Conservation (phyloP, 92 coral and sea anemone species). For the Nematostella vectensis region DNA sequence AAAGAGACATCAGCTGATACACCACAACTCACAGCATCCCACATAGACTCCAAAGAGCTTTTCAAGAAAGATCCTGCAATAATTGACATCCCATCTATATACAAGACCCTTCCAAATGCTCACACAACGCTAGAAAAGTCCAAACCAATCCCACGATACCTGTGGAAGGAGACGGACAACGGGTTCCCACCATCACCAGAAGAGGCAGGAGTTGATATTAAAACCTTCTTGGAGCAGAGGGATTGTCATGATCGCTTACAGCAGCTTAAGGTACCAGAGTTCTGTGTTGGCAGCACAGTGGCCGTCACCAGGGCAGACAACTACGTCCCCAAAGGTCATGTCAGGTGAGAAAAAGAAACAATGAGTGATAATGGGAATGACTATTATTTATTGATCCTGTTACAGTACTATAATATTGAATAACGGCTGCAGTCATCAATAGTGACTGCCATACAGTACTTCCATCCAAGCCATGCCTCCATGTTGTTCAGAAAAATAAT, state of each 20-base stretch:
- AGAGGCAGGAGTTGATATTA: slow-evolving; percentile 78
- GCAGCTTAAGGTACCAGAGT: slow-evolving; percentile 64
- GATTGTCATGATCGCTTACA: slow-evolving; percentile 78
- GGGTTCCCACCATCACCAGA: slow-evolving; percentile 82
- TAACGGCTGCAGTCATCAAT: too few relatives aligned
- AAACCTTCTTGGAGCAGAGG: slow-evolving; percentile 87
- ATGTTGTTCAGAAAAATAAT: too few relatives aligned
- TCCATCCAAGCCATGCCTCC: too few relatives aligned
- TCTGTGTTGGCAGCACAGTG: slow-evolving; percentile 88
- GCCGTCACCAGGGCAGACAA: slow-evolving; percentile 96
- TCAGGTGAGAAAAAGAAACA: slow-evolving; percentile 45
- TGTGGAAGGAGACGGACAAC: slow-evolving; percentile 76
- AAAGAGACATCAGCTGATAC: too few relatives aligned
- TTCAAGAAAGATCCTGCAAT: slow-evolving; percentile 48
- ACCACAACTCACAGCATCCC: too few relatives aligned
- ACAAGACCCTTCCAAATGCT: slow-evolving; percentile 87
- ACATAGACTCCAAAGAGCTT: too few relatives aligned
- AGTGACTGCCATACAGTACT: too few relatives aligned
- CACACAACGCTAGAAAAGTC: slow-evolving; percentile 51
- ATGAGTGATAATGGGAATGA: background rate
- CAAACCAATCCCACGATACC: slow-evolving; percentile 73
- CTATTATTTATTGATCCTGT: too few relatives aligned
- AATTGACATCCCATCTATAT: slow-evolving; percentile 73
- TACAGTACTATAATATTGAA: background rate
- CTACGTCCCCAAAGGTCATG: slow-evolving; percentile 72